Conservation (phyloP, 2,113 vertebrate species). For the Rhinichthys klamathensis region DNA sequence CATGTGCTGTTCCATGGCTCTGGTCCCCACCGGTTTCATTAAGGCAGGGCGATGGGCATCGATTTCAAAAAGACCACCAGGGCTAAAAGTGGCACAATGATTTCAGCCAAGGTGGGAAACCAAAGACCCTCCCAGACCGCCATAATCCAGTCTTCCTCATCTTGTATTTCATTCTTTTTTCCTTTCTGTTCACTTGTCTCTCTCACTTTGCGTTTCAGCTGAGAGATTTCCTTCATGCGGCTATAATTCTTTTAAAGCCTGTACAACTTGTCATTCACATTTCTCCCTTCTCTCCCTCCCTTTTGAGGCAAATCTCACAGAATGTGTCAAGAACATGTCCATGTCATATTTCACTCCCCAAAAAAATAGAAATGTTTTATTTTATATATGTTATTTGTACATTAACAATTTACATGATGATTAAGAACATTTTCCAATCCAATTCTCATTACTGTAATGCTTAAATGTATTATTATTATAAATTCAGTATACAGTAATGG, state of each 20-base stretch:
- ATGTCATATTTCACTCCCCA: neutral
- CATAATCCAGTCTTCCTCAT: conserved; percentile 19
- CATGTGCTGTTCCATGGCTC: neutral
- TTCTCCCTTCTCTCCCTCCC: neutral
- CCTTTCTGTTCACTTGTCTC: neutral
- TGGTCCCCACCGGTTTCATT: conserved; percentile 42
- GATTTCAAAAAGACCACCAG: conserved; percentile 54
- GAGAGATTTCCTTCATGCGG: conserved; percentile 10
- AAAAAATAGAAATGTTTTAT: neutral
- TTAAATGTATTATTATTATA: too few relatives aligned
- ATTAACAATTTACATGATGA: too few relatives aligned
- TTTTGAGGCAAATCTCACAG: neutral
- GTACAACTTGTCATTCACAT: conserved; percentile 15
- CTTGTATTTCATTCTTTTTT: conserved; percentile 17
- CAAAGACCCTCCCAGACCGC: conserved; percentile 25
- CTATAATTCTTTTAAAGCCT: conserved; percentile 10
- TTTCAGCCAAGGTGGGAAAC: conserved; percentile 53
- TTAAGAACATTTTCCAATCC: too few relatives aligned
- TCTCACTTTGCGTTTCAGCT: conserved; percentile 3
- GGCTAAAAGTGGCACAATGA: conserved; percentile 54
- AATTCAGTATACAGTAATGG: too few relatives aligned
- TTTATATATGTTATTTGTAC: too few relatives aligned
- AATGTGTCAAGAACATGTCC: neutral
- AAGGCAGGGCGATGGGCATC: conserved; percentile 46
- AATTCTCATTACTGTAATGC: too few relatives aligned